A percentile compares a stretch with the other conserved stretches of the same genome.
Conservation (phyloP, 2,888 invertebrate genomes). For the Chelonus formosanus region DNA sequence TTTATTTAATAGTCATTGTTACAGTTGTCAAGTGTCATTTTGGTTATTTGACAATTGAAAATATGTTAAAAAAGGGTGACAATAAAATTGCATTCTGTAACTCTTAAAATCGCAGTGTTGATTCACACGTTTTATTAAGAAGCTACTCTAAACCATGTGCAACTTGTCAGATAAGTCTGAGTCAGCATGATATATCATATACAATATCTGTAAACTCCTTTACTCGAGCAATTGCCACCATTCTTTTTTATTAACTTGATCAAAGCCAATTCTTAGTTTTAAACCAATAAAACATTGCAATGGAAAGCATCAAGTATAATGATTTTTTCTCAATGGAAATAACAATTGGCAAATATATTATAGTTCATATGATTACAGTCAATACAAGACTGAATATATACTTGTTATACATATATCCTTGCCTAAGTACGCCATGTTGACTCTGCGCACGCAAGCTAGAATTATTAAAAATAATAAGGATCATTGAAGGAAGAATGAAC, state of each 20-base stretch:
- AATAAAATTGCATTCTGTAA: background rate
- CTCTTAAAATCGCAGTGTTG: slow-evolving; percentile 6
- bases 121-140: slow-evolving; percentile 11
- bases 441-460: slow-evolving; percentile 13
- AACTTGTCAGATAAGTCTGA: slow-evolving; percentile 22
- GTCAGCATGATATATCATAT: slow-evolving; percentile 13
- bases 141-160: slow-evolving; percentile 12
- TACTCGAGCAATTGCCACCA: slow-evolving; percentile 12
- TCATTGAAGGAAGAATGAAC: slow-evolving; percentile 18
- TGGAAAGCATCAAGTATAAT: no score
- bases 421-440: slow-evolving; percentile 22
- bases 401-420: slow-evolving; percentile 13
- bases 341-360: no score
- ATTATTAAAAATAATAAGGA: slow-evolving; percentile 15
- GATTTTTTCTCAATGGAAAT: no score
- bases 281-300: background rate
- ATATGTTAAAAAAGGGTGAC: background rate
- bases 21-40: no score
- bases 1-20: no score
- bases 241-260: slow-evolving; percentile 18
- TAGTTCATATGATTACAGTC: slow-evolving; percentile 6
- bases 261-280: background rate
- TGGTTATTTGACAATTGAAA: no score
- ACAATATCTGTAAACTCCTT: background rate
- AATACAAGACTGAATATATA: slow-evolving; percentile 3